phyloP scores from a whole-genome alignment of 1,140 invertebrate genomes.

The Gryon sp. region DNA sequence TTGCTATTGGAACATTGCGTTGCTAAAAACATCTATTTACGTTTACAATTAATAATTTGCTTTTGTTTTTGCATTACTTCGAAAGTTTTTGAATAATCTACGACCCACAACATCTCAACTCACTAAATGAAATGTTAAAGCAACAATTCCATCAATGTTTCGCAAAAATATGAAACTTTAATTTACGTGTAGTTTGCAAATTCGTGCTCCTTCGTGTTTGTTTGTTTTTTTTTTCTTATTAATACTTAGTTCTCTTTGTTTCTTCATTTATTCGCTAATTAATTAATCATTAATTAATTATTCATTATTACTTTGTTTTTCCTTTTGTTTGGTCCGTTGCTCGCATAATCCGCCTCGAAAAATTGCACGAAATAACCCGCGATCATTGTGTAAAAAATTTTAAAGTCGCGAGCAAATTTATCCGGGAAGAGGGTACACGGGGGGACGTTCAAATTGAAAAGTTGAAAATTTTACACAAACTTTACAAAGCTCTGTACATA shows the following conservation, averaged over 20 bases:
- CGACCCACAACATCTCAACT: slow-evolving; percentile 24
- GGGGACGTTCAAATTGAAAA: slow-evolving; percentile 47
- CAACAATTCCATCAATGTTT: slow-evolving; percentile 31
- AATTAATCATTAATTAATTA: not conserved
- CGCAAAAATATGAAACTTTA: slow-evolving; percentile 32
- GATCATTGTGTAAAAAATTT: slow-evolving; percentile 42
- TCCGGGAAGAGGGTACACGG: too few species aligned
- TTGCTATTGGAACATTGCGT: slow-evolving; percentile 38
- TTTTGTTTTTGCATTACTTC: slow-evolving; percentile 9
- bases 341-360: slow-evolving; percentile 37
- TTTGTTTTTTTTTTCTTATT: not conserved
- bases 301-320: slow-evolving; percentile 2
- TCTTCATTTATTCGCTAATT: too few species aligned
- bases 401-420: slow-evolving; percentile 37
- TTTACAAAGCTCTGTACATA: slow-evolving; percentile 57
- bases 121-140: slow-evolving; percentile 37
- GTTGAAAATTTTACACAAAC: slow-evolving; percentile 57
- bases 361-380: slow-evolving; percentile 16
- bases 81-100: slow-evolving; percentile 37
- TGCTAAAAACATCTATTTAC: slow-evolving; percentile 49
- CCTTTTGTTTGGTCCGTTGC: slow-evolving; percentile 28
- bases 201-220: slow-evolving; percentile 22
- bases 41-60: slow-evolving; percentile 30
- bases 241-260: too few species aligned
- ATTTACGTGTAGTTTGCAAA: slow-evolving; percentile 38